Base-by-base conservation (phyloP, 2,888 invertebrate species). In the Pristionchus mayeri region DNA sequence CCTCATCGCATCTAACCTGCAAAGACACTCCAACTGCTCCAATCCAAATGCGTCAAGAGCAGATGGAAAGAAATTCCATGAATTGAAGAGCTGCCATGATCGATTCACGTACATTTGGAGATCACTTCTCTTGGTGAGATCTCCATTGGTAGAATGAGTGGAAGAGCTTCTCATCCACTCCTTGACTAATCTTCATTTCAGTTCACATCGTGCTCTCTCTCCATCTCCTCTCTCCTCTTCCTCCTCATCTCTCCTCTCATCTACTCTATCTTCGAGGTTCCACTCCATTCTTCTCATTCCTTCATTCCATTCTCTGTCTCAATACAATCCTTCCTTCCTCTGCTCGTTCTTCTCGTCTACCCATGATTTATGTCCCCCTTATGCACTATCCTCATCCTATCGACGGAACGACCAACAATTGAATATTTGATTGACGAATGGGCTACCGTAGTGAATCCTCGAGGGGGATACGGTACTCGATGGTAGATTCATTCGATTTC, bases 161-260 rank as follows among this genome's bases (percentile, higher is more conserved):
- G n/a, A n/a, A n/a, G n/a, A n/a, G n/a, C n/a, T n/a, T n/a, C n/a
- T n/a, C n/a, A n/a, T n/a, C n/a, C n/a, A n/a, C n/a, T n/a, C n/a
- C n/a, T n/a, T n/a, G n/a, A n/a, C n/a, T n/a, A n/a, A n/a, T n/a
- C n/a, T 24, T n/a, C 4, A 57, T 57, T 57, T 7, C 60, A 60
- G 60, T n/a, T 60, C 13, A 27, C 60, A 27, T 60, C 60, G 27
- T 60, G 11, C 3, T 60, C 60, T 27, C 60, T 60, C 6, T 13
- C 60, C 16, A 30, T 60, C 60, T 24, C 27, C 7, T 24, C 60
- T 2, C n/a, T 60, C 27, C 60, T 60, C 60, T 60, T 60, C 27
- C 16, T 60, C 30, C 60, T 60, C 60, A n/a, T 71, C 4, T 71
- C 71, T 71, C 71, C 71, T 11, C n/a, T 71, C 71, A 71, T 71